These are phyloP conservation scores for Athrips mouffetella DNA, from an alignment of 2,888 invertebrate genomes.

Conservation along the genomic window DNA sequence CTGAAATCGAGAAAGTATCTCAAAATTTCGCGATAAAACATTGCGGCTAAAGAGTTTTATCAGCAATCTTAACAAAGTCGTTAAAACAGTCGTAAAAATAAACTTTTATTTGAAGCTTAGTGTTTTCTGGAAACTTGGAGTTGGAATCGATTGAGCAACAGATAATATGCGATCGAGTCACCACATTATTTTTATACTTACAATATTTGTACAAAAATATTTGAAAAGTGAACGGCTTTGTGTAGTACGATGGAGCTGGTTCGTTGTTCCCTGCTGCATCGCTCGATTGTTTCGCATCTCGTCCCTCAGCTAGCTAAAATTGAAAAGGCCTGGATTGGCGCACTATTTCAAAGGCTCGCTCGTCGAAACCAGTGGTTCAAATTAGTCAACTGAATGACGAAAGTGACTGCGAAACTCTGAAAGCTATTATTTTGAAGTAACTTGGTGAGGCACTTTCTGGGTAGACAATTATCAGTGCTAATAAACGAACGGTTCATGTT, in stretches of 20 bases:
- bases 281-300: slow-evolving; percentile 51
- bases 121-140: slow-evolving; percentile 30
- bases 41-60: slow-evolving; percentile 55
- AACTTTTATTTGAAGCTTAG: slow-evolving; percentile 51
- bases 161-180: neutral
- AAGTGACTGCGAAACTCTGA: too few relatives aligned
- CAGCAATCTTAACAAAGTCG: slow-evolving; percentile 54
- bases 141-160: slow-evolving; percentile 5
- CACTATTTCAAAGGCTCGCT: slow-evolving; percentile 53
- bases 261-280: too few relatives aligned
- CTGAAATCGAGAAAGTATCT: slow-evolving; percentile 39
- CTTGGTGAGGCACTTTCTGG: too few relatives aligned
- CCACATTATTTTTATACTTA: too few relatives aligned
- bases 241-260: too few relatives aligned
- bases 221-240: too few relatives aligned
- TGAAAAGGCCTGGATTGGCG: slow-evolving; percentile 64
- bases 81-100: slow-evolving; percentile 60
- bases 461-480: too few relatives aligned
- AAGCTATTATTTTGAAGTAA: too few relatives aligned
- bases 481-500: too few relatives aligned
- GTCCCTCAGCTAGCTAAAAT: slow-evolving; percentile 51
- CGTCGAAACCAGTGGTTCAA: slow-evolving; percentile 40
- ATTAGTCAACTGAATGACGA: too few relatives aligned
- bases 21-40: slow-evolving; percentile 50
- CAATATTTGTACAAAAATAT: too few relatives aligned